Evolutionary conservation across 2,797 vertebrate genomes (phyloP).

Genomic region (Chelon labrosus): DNA sequence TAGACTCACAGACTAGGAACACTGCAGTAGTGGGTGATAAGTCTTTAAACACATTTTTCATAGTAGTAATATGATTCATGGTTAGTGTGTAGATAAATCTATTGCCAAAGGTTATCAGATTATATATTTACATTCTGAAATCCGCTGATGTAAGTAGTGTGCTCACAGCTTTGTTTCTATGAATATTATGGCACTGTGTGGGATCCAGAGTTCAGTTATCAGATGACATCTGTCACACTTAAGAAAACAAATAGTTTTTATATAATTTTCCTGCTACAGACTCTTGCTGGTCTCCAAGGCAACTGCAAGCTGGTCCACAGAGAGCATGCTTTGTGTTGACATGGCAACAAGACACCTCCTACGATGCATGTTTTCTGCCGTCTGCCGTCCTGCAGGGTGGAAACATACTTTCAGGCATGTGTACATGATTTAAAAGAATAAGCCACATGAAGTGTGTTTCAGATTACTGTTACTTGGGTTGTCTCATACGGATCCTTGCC

Average conservation of each 20-base stretch:
- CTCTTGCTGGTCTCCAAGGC: constrained; percentile 87
- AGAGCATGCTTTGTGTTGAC: constrained; percentile 81
- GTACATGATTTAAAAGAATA: constrained; percentile 11
- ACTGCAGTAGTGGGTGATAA: background rate
- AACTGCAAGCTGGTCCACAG: constrained; percentile 81
- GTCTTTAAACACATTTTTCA: background rate
- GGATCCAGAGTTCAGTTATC: constrained; percentile 42
- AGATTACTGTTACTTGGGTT: background rate
- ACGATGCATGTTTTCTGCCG: constrained; percentile 59
- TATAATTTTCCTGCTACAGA: constrained; percentile 66
- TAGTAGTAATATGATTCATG: background rate
- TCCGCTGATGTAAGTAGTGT: background rate
- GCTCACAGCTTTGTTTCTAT: background rate
- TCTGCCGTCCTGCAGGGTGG: constrained; percentile 44
- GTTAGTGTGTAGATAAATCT: too few species aligned
- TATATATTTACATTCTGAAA: background rate
- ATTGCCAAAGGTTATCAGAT: too few species aligned
- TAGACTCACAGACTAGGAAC: too few species aligned
- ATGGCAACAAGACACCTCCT: constrained; percentile 83
- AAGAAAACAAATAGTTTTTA: constrained; percentile 62
- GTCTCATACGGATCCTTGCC: constrained; percentile 3
- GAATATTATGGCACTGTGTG: constrained; percentile 32
- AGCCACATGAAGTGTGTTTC: constrained; percentile 16
- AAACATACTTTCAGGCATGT: constrained; percentile 25
- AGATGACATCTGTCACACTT: constrained; percentile 51